Evolutionary conservation across 1,140 invertebrate species (phyloP), one percentile per base, ranked within the genome.

Genomic region (Teleopsis dalmanni): DNA sequence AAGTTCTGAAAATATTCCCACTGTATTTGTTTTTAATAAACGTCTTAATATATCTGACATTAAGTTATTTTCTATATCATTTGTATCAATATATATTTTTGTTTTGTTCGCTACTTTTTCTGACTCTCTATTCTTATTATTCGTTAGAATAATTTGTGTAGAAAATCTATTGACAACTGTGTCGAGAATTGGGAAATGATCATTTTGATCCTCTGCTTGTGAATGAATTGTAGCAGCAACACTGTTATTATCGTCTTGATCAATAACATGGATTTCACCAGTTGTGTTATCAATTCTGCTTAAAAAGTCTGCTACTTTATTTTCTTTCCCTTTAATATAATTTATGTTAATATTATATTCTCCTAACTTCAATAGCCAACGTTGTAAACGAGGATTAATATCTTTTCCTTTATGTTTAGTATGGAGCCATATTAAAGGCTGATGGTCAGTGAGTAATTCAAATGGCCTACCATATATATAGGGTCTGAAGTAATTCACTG

Each of bases 401-500:
- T 37, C 9, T 37, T 37, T 37, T 37, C 19, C 5, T n/a, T 33
- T 35, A 31, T 42, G n/a, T 25, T 49, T 49, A 8, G 19, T 37
- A 5, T 7, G 5, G 19, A 37, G 22, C 36, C 18, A 37, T 18
- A 37, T 37, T 37, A 37, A 37, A 11, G 36, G 36, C 22, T 37
- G 19, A 16, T 37, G 18, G 4, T 37, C 36, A 21, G 36, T 11
- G 11, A 21, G 19, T 37, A 37, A 37, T 37, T 37, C 22, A 21
- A 37, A 37, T 4, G 18, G 18, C 22, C 31, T 60, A 25, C 69
- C 71, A 50, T 65, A 70, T 4, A 78, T 46, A 56, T 74, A 80
- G 9, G 65, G 64, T 48, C 69, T 27, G 53, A 75, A 78, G 33
- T 75, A 56, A 50, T 65, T 53, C 4, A 76, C 55, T 6, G 65